Base-by-base conservation (phyloP, 2,797 vertebrate genomes). In the Sebastes nivosus region DNA sequence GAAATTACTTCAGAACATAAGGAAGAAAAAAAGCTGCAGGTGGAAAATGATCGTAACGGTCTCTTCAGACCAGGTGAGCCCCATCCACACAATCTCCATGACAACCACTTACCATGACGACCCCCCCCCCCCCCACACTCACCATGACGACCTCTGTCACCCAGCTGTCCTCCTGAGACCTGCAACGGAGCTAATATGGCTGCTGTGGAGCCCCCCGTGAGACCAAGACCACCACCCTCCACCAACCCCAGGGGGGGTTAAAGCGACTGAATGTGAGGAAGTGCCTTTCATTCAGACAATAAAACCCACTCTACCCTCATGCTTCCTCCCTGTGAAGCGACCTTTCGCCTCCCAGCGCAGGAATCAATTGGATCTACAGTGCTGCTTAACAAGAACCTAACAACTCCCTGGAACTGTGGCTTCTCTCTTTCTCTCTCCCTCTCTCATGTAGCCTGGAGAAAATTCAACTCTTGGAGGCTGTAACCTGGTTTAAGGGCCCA, bases 131-230 rank as follows among this genome's bases (percentile, higher is more conserved):
- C 75, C 81, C 66, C 11, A 36, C 46, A n/a, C 24, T 75, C 80
- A 63, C 79, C 63, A 78, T 79, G 80, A 72, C 75, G 80, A 91
- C 86, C 86, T 74, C 77, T 87, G 84, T 78, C 85, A 75, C 87
- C 83, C 65, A 65, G 81, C 75, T 68, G 81, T 85, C 74, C 86
- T 88, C 87, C 74, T 14, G 76, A 79, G 91, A 81, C 90, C 89
- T 87, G 81, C 77, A 77, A 86, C n/a, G 0, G 76, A 82, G 82
- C 89, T 91, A 92, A 91, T 80, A 79, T 81, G 66, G 87, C 87
- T 72, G 86, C 84, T 57, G 74, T 22, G 16, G 75, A 82, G 58
- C 61, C 29, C 81, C 38, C 72, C 16, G 22, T 20, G 52, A 84
- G 69, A 75, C 70, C 10, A 29, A 69, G 79, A 79, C 59, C 79